Base-by-base conservation (phyloP, 1,140 invertebrate genomes). In the Trissolcus basalis region DNA sequence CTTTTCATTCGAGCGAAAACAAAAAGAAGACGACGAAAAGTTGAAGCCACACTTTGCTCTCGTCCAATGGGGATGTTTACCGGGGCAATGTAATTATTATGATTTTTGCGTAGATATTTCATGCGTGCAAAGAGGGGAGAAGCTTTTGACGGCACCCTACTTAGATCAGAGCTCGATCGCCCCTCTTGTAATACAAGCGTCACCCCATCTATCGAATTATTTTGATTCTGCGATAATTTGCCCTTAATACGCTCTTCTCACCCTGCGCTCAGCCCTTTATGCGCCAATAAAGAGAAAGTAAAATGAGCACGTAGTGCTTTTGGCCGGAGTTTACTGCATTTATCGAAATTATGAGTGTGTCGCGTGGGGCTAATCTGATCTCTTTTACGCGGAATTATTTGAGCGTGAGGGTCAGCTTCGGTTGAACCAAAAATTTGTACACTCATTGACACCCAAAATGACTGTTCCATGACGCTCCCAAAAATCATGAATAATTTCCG, bases 201-300 rank as follows among this genome's bases (percentile, higher is more conserved):
- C 82, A 77, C 81, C 85, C 82, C 64, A 80, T 79, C 81, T 79
- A 83, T 87, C 84, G 86, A 88, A 86, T 87, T 87, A 87, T 87
- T 87, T 85, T 86, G 84, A 87, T 87, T 88, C 84, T 81, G 65
- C 78, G 86, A 87, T 86, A 87, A 87, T 87, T 88, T 85, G 82
- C 76, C 84, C 82, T 80, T 86, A 84, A 86, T 85, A 82, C 79
- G 76, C 35, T 72, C 71, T 79, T 78, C 77, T 68, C 75, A 33
- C 68, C 75, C 68, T 51, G 58, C 47, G 36, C 48, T 11, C 12
- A 71, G 63, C 67, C 68, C 68, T 71, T 77, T 71, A 60, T 71
- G 55, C 33, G 15, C 41, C 51, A 67, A 68, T 63, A 74, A 74
- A 65, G 59, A 60, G 63, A 69, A 72, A 64, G 45, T 51, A 58